Base-by-base conservation (phyloP, 30 jellyfish, hydroid and myxozoan genomes). In the Aurelia coerulea region DNA sequence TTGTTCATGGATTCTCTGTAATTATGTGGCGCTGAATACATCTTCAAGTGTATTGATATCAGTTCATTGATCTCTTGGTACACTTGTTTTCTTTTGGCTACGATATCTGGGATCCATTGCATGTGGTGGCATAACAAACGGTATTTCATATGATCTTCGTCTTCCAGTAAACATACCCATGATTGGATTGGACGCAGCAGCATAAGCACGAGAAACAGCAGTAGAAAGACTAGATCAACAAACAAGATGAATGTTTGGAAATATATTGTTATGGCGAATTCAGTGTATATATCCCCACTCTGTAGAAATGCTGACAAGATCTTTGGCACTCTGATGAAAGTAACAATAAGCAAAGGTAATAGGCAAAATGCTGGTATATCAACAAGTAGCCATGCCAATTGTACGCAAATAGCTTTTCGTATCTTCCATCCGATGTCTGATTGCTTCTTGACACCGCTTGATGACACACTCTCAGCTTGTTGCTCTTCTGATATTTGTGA, bases 91-190 rank as follows among this genome's bases (percentile, higher is more conserved):
- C 97, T 59, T 37, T 78, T 62, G 5, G 74, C 88, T 31, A 79
- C 62, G 42, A 78, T 78, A 74, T 93, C 98, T 18, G 98, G 98
- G 11, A 88, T 62, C 98, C 98, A 93, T 49, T 73, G 93, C 88
- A 83, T 68, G 52, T 78, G 78, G 29, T 93, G 82, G 65, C 93
- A 62, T 34, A 89, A 65, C 39, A 88, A 60, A 8, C 97, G 83
- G 80, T 93, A 82, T 62, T 88, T 93, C 90, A 68, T 88, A 53
- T 93, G 98, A n/a, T 93, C 98, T 60, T 93, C 98, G 64, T 93
- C 98, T 74, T 93, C 98, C 12, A 93, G 91, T 7, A 93, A 59
- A 53, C 90, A 78, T 1, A 93, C 64, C 98, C 98, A 93, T 1
- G 97, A 59, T 15, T 77, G 79, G 50, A 88, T 29, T 23, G 98